A percentile compares a stretch with the other conserved stretches of the same genome.
Evolutionary conservation across 2,113 vertebrate species (phyloP).

Genomic region (Salvelinus fontinalis): DNA sequence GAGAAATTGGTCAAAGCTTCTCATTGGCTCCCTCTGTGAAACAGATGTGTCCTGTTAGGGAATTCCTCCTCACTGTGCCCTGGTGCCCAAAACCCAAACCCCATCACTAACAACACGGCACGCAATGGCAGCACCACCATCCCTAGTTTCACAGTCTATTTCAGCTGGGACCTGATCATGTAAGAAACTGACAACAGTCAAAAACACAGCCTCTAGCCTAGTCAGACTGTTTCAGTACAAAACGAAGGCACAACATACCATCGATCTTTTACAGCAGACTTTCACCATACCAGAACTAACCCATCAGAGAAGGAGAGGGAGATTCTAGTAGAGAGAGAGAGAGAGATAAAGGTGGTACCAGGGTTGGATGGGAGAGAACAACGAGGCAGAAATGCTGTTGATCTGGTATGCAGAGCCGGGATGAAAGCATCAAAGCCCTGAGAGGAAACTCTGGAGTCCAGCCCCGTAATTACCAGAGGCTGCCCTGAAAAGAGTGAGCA

Average conservation of each 20-base stretch:
- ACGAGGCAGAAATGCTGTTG: constrained; percentile 16
- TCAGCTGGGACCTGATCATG: neutral
- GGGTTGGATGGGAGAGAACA: constrained; percentile 18
- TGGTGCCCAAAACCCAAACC: constrained; percentile 39
- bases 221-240: neutral
- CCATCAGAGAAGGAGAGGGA: neutral
- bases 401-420: constrained; percentile 41
- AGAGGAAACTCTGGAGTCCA: constrained; percentile 74
- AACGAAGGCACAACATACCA: neutral
- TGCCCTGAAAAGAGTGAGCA: constrained; percentile 46
- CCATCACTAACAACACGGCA: neutral
- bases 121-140: neutral
- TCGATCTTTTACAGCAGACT: neutral
- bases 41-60: constrained; percentile 70
- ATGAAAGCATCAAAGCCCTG: constrained; percentile 70
- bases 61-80: constrained; percentile 34
- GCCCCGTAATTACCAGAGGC: constrained; percentile 88
- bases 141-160: neutral
- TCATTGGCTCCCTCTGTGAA: constrained; percentile 65
- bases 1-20: constrained; percentile 70
- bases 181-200: neutral
- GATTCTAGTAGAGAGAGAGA: neutral
- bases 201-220: no score
- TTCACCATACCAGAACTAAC: neutral
- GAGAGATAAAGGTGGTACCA: constrained; percentile 1